phyloP scores from a whole-genome alignment of 1,140 invertebrate genomes.

The Tetramorium parvispinum region DNA sequence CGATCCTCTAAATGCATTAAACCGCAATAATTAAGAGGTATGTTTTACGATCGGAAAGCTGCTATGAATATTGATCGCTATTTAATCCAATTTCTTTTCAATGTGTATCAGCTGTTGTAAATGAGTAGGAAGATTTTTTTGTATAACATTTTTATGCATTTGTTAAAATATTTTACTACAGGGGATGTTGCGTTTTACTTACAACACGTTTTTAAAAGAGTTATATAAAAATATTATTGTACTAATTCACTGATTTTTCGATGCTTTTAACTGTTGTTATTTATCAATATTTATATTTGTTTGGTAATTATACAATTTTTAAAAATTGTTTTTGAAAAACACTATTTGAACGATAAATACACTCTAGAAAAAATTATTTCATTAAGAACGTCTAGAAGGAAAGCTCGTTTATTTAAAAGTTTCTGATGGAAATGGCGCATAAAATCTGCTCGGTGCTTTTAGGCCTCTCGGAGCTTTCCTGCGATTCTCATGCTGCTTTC shows the following conservation, averaged over 20 bases:
- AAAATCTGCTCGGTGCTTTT: slow-evolving; percentile 35
- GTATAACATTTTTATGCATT: not conserved
- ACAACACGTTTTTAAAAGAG: not conserved
- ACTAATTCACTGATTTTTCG: not conserved
- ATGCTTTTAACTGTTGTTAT: not conserved
- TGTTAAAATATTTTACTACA: slow-evolving; percentile 16
- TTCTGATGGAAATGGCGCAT: not conserved
- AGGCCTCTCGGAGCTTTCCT: slow-evolving; percentile 21
- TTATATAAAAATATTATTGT: not conserved
- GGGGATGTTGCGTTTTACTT: not conserved
- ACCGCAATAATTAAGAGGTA: slow-evolving; percentile 40
- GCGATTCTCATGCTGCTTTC: slow-evolving; percentile 1
- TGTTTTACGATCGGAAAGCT: slow-evolving; percentile 5
- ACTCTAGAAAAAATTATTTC: slow-evolving; percentile 14
- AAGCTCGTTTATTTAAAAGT: slow-evolving; percentile 51
- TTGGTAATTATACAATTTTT: not conserved
- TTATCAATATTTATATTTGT: not conserved
- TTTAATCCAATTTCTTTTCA: slow-evolving; percentile 20
- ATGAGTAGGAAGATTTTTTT: not conserved
- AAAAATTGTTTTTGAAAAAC: not conserved
- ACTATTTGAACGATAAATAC: not conserved
- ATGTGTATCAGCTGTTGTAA: not conserved
- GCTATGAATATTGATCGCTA: not conserved
- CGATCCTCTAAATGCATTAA: slow-evolving; percentile 32
- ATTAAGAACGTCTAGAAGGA: not conserved